Base-by-base conservation (phyloP, 2,113 vertebrate genomes). In the Crotalus viridis region DNA sequence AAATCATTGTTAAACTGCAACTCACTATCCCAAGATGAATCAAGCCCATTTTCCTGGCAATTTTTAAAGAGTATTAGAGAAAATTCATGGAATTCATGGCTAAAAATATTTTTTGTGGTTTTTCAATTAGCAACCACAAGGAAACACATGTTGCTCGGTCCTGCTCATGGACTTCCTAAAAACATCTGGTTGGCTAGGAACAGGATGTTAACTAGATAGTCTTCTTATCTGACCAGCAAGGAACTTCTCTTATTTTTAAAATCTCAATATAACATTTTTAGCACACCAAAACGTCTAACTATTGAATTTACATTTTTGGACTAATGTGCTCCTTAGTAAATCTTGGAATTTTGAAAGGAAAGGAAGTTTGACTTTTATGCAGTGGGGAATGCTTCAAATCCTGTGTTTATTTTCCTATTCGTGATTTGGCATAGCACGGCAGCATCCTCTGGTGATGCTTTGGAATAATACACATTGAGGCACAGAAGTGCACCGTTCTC, bases 371-470 rank as follows among this genome's bases (percentile, higher is more conserved):
- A 21, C 51, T 59, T 17, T 28, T 0, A 0, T 0, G 85, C 0
- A 89, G 0, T 43, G 33, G 74, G n/a, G 92, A n/a, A 0, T 86
- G 0, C 48, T 5, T 0, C 0, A 2, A 51, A 0, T 13, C 33
- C 28, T 87, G 1, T 17, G 51, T 48, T 1, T 24, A 91, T 51
- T 33, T 88, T 88, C 5, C 88, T 2, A 0, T 39, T 0, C 3
- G 0, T 2, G 0, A 1, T 87, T 91, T 94, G 1, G 0, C 2
- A 24, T 91, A 22, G 93, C 89, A 52, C 92, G 0, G 93, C 94
- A 87, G 43, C 95, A 51, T 96, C 94, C 95, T 94, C 95, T 94
- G 89, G 94, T 81, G 94, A 94, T 0, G 81, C 86, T 91, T 24
- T 19, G 88, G 4, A 88, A 28, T 48, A 61, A 61, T 85, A 52